Percentiles rank a stretch among this genome's conserved stretches.
Conservation (phyloP, 2,797 vertebrate species). For the Nyctalus aviator region DNA sequence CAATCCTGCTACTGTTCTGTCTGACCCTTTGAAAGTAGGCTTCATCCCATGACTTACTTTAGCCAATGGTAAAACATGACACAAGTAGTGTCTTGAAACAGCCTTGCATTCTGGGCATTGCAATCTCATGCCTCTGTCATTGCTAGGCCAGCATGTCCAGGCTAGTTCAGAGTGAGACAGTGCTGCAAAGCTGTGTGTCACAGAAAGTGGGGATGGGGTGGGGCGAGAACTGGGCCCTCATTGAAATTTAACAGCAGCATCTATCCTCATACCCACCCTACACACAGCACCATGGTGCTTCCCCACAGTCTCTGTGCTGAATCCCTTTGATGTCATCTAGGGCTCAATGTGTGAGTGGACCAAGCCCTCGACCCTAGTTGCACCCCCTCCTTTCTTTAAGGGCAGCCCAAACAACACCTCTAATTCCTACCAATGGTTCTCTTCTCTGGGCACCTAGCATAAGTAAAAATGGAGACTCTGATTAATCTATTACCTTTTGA, state of each 20-base stretch:
- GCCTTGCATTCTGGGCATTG: not conserved
- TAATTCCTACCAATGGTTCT: not conserved
- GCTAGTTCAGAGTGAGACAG: not conserved
- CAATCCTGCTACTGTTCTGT: not conserved
- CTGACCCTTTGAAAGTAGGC: not conserved
- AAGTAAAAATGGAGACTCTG: not conserved
- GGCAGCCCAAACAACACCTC: not conserved
- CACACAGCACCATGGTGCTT: fast-evolving
- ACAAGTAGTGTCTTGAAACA: not conserved
- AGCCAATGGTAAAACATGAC: not conserved
- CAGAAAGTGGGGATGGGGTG: not conserved
- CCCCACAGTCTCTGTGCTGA: not conserved
- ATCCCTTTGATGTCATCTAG: not conserved
- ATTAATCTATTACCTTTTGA: not conserved
- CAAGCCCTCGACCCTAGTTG: not conserved
- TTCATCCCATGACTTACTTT: not conserved
- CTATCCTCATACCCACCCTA: not conserved
- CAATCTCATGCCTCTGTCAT: not conserved
- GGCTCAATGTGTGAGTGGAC: not conserved
- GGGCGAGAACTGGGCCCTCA: not conserved
- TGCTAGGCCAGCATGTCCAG: not conserved
- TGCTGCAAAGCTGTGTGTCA: not conserved
- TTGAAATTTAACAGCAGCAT: not conserved
- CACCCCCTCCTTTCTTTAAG: not conserved
- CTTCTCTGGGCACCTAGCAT: not conserved